phyloP scores from a whole-genome alignment of 2,888 invertebrate species.

The Pseudanteris insignis region DNA sequence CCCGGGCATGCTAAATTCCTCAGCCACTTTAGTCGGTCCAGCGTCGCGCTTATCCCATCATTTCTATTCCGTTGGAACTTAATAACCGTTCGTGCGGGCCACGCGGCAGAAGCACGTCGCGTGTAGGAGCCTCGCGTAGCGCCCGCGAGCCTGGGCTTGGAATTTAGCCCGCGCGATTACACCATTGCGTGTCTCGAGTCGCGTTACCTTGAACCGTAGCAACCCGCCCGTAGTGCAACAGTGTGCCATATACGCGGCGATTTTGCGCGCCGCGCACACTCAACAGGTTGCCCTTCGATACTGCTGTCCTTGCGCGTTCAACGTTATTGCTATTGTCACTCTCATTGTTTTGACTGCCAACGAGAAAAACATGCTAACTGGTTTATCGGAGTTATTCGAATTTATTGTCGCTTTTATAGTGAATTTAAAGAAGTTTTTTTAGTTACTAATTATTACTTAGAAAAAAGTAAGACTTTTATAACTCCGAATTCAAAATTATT shows the following conservation, averaged over 20 bases:
- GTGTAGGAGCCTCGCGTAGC: constrained; percentile 9
- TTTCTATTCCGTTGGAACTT: constrained; percentile 30
- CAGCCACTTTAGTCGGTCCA: constrained; percentile 23
- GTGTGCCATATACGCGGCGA: constrained; percentile 8
- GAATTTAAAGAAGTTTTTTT: too few relatives aligned
- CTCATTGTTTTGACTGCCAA: neutral
- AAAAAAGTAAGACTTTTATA: too few relatives aligned
- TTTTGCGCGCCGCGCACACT: constrained; percentile 6
- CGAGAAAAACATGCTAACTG: neutral
- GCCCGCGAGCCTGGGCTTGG: constrained; percentile 33
- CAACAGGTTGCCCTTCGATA: constrained; percentile 1
- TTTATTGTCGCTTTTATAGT: neutral
- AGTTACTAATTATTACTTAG: too few relatives aligned
- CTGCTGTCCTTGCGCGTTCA: too few relatives aligned
- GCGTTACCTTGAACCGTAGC: constrained; percentile 38
- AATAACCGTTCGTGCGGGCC: constrained; percentile 34
- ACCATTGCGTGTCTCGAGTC: constrained; percentile 34
- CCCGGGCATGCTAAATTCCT: constrained; percentile 9
- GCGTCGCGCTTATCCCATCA: constrained; percentile 14
- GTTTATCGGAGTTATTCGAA: neutral
- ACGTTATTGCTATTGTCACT: neutral
- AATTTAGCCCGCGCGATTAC: constrained; percentile 35
- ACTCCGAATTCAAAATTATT: too few relatives aligned
- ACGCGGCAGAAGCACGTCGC: constrained; percentile 33
- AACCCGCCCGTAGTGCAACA: constrained; percentile 18